A percentile compares a stretch with the other conserved stretches of the same genome.
phyloP scores from a whole-genome alignment of 2,888 invertebrate genomes.

The Fragum whitleyi region DNA sequence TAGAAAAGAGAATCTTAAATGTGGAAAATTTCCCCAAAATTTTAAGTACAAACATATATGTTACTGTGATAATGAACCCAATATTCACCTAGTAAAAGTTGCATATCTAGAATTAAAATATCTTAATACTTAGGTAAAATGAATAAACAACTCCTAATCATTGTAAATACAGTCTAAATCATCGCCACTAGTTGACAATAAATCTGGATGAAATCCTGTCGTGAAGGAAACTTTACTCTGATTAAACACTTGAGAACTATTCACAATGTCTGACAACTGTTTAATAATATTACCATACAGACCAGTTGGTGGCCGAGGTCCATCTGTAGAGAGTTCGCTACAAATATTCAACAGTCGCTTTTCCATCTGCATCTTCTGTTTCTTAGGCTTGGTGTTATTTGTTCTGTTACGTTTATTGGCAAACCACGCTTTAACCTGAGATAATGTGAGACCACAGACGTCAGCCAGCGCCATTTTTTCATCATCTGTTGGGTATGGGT shows the following conservation, averaged over 20 bases:
- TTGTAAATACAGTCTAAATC: conserved; percentile 47
- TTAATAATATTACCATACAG: conserved; percentile 75
- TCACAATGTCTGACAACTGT: conserved; percentile 74
- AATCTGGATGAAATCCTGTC: conserved; percentile 19
- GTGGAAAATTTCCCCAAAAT: neutral
- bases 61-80: too few species aligned
- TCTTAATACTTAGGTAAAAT: too few species aligned
- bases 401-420: conserved; percentile 82
- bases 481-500: conserved; percentile 81
- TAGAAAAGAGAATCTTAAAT: too few species aligned
- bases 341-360: conserved; percentile 72
- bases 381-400: conserved; percentile 81
- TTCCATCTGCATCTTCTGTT: conserved; percentile 76
- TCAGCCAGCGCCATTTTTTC: conserved; percentile 78
- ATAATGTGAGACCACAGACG: conserved; percentile 73
- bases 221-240: conserved; percentile 23
- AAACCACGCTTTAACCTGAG: conserved; percentile 83
- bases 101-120: neutral
- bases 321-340: conserved; percentile 60
- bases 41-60: neutral
- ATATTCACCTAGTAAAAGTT: neutral
- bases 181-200: conserved; percentile 49
- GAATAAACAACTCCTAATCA: too few species aligned
- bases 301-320: conserved; percentile 45
- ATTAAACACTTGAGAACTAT: conserved; percentile 70